phyloP scores from a whole-genome alignment of 1,140 invertebrate species.

The Pemphigus obesinymphae region DNA sequence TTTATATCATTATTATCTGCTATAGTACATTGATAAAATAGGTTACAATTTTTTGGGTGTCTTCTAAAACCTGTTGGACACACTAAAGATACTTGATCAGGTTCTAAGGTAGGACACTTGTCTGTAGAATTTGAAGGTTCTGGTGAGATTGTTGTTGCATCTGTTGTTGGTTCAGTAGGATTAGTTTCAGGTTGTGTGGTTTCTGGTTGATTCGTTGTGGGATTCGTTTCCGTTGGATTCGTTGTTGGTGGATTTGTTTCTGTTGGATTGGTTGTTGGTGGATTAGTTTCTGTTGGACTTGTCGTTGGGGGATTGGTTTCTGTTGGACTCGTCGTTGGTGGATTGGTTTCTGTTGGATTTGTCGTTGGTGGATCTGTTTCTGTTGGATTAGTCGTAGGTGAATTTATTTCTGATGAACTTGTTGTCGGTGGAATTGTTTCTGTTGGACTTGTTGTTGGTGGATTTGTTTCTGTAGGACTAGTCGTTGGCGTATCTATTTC shows the following conservation, averaged over 20 bases:
- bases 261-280: constrained; percentile 18
- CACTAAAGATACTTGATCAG: constrained; percentile 64
- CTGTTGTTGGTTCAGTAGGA: constrained; percentile 29
- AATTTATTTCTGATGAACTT: constrained; percentile 4
- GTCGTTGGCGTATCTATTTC: neutral
- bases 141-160: neutral
- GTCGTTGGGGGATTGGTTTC: constrained; percentile 18
- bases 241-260: constrained; percentile 11
- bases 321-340: neutral
- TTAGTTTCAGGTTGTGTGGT: constrained; percentile 35
- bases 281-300: constrained; percentile 14
- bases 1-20: constrained; percentile 64
- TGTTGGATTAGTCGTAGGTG: neutral
- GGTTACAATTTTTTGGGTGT: constrained; percentile 76
- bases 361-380: constrained; percentile 5
- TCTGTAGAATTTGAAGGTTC: constrained; percentile 30
- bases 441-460: neutral
- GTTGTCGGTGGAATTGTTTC: constrained; percentile 19
- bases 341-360: constrained; percentile 1
- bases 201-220: constrained; percentile 25
- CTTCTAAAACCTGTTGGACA: constrained; percentile 76
- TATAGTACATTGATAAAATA: constrained; percentile 76
- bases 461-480: neutral
- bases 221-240: constrained; percentile 9
- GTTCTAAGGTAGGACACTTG: constrained; percentile 45